Evolutionary conservation across 1,140 invertebrate genomes (phyloP).

Genomic region (Globodera ellingtonae): DNA sequence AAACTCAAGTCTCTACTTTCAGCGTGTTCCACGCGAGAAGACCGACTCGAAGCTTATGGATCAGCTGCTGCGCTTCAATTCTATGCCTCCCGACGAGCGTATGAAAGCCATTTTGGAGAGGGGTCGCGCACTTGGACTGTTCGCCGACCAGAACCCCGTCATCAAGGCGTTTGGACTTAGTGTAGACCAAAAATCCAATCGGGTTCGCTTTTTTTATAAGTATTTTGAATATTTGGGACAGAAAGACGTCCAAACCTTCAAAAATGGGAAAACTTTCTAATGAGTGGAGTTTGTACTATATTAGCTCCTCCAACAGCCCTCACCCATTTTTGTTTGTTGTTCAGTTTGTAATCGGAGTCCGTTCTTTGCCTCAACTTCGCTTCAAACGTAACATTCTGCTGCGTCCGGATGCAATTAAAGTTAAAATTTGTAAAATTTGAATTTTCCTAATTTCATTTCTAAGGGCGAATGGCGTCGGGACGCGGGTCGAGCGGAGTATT

Average conservation of each 20-base stretch:
- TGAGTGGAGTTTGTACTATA: background rate
- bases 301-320: background rate
- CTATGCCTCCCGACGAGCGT: constrained; percentile 5
- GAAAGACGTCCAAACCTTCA: background rate
- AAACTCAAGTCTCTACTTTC: no score
- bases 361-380: constrained; percentile 1
- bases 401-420: constrained; percentile 5
- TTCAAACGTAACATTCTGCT: constrained; percentile 12
- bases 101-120: constrained; percentile 8
- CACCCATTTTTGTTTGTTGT: constrained; percentile 1
- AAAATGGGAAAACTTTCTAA: no score
- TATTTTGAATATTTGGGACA: background rate
- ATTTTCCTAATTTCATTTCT: background rate
- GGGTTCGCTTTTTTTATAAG: background rate
- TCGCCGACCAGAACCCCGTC: constrained; percentile 11
- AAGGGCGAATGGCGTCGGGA: constrained; percentile 26
- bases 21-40: constrained; percentile 40
- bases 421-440: background rate
- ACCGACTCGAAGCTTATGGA: constrained; percentile 22
- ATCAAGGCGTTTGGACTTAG: constrained; percentile 10
- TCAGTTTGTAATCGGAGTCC: constrained; percentile 21
- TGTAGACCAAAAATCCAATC: constrained; percentile 16
- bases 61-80: constrained; percentile 27
- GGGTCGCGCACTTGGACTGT: constrained; percentile 8
- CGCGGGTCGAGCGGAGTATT: constrained; percentile 3